Base-by-base conservation (phyloP, 2,797 vertebrate species). In the Cichlasoma orientale region DNA sequence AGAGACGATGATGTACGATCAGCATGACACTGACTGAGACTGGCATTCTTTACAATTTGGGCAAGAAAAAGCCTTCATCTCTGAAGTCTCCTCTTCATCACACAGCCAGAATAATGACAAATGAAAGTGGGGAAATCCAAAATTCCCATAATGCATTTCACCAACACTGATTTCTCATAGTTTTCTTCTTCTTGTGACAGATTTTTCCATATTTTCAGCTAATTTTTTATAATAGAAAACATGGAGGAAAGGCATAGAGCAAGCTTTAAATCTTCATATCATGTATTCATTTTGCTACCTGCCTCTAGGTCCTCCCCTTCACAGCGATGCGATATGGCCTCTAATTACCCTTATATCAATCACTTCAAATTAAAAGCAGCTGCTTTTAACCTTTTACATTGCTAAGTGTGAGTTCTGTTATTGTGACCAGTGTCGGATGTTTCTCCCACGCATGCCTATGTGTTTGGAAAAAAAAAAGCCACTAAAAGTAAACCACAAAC, bases 141-240 rank as follows among this genome's bases (percentile, higher is more conserved):
- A 41, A 41, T 41, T 14, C 12, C 1, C 14, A 4, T 14, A 5
- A 44, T 44, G 41, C 4, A 44, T 16, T 44, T 44, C 41, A 44
- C 41, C 12, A 66, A 19, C 5, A 44, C 44, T 5, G 3, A 9
- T 47, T 66, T 47, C 5, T 47, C 44, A 27, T 47, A 0, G 61
- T 0, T 27, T 27, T 19, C 38, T 27, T 63, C 14, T 25, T 2
- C 41, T 27, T 44, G 59, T 25, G 41, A 44, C 2, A 3, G 9
- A 27, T 1, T 47, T 47, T 66, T 44, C 27, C 27, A 44, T 66
- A 47, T 66, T 16, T 66, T 66, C 61, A 47, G 38, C 4, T 1
- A 19, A 3, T 63, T 44, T 19, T 0, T 27, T 0, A 0, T 7
- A 11, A 1, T 18, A 27, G 41, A 19, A 13, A 0, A 50, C 61